Conservation (phyloP, 2,888 invertebrate species). For the Latheticus oryzae region DNA sequence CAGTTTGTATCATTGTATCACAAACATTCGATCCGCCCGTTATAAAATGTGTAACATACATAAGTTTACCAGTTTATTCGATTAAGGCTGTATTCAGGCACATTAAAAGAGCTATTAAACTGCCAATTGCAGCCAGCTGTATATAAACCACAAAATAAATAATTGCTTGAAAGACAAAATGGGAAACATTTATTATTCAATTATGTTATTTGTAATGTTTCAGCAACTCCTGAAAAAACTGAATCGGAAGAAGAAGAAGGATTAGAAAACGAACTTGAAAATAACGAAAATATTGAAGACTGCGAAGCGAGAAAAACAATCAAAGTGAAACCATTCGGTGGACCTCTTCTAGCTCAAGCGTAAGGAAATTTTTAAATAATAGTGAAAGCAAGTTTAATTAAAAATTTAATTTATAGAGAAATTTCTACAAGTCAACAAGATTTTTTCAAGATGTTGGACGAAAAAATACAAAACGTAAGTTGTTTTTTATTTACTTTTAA, state of each 20-base stretch:
- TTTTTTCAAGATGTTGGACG: slow-evolving; percentile 93
- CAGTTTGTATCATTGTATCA: too few species aligned
- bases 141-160: too few species aligned
- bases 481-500: slow-evolving; percentile 12
- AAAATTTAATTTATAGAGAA: slow-evolving; percentile 76
- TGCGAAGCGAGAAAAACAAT: slow-evolving; percentile 58
- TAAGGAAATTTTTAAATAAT: slow-evolving; percentile 48
- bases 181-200: too few species aligned
- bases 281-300: slow-evolving; percentile 57
- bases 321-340: slow-evolving; percentile 62
- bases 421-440: slow-evolving; percentile 90
- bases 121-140: too few species aligned
- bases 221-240: slow-evolving; percentile 59
- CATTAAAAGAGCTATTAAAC: too few species aligned
- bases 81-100: too few species aligned
- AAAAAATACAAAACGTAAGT: slow-evolving; percentile 89
- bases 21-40: too few species aligned
- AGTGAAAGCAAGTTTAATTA: slow-evolving; percentile 61
- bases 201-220: too few species aligned
- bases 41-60: too few species aligned
- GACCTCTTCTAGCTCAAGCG: slow-evolving; percentile 62
- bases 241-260: slow-evolving; percentile 57
- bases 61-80: too few species aligned
- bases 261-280: slow-evolving; percentile 55
- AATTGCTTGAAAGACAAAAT: too few species aligned